A percentile compares a stretch with the other conserved stretches of the same genome.
Conservation (phyloP, 2,113 vertebrate genomes). For the Seriola quinqueradiata region DNA sequence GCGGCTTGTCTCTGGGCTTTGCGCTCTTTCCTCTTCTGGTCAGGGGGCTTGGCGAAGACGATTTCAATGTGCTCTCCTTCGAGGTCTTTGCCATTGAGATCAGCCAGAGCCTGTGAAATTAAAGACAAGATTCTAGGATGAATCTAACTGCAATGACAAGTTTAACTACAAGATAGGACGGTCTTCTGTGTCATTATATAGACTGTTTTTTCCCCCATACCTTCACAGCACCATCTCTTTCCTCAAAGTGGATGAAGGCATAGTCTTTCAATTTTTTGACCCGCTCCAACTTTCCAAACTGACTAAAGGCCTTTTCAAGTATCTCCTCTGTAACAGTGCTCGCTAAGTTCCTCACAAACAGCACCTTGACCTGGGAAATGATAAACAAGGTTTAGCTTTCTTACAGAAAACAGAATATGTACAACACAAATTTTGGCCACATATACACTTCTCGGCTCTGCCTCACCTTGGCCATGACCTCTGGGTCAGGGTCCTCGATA, state of each 20-base stretch:
- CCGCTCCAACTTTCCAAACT: conserved; percentile 97
- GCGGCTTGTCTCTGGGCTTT: conserved; percentile 99
- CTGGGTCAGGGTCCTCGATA: conserved; percentile 98
- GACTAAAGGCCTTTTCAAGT: conserved; percentile 98
- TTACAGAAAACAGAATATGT: background rate
- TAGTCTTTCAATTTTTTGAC: conserved; percentile 99
- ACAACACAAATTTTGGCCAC: too few relatives aligned
- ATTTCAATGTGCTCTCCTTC: conserved; percentile 99
- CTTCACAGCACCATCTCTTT: conserved; percentile 98
- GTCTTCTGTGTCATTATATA: too few relatives aligned
- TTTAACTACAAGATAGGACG: background rate
- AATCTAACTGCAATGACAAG: background rate
- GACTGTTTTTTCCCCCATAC: conserved; percentile 73
- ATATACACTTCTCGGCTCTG: background rate
- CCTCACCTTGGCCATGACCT: conserved; percentile 99
- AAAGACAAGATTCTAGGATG: background rate
- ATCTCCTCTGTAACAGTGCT: conserved; percentile 98
- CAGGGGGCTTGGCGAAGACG: conserved; percentile 99
- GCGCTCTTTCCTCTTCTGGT: conserved; percentile 99
- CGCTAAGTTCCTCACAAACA: conserved; percentile 98
- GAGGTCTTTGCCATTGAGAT: conserved; percentile 99
- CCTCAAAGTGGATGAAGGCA: conserved; percentile 99
- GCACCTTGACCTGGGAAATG: conserved; percentile 92
- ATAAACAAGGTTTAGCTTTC: background rate
- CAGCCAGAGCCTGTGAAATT: conserved; percentile 91